A percentile compares a stretch with the other conserved stretches of the same genome.
Conservation (phyloP, 2,888 invertebrate species). For the Blastobasis lacticolella region DNA sequence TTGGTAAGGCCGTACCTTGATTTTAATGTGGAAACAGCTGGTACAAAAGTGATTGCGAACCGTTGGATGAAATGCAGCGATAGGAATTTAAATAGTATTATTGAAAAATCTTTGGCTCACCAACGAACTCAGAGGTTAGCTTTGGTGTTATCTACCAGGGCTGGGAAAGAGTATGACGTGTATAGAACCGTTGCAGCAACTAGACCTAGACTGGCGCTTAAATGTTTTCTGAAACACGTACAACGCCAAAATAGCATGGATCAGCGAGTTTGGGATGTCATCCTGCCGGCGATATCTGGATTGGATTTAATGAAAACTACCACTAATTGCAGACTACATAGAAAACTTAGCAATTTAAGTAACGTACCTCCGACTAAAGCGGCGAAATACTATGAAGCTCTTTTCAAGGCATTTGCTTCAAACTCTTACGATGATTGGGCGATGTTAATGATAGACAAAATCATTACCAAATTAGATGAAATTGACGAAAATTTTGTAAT, state of each 20-base stretch:
- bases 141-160: slow-evolving; percentile 27
- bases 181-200: slow-evolving; percentile 21
- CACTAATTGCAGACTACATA: slow-evolving; percentile 9
- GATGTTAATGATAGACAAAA: slow-evolving; percentile 19
- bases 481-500: slow-evolving; percentile 20
- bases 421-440: slow-evolving; percentile 16
- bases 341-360: slow-evolving; percentile 12
- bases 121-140: slow-evolving; percentile 30
- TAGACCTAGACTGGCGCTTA: slow-evolving; percentile 30
- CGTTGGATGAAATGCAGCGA: slow-evolving; percentile 25
- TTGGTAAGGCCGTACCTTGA: slow-evolving; percentile 29
- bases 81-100: slow-evolving; percentile 18
- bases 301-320: slow-evolving; percentile 17
- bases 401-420: slow-evolving; percentile 22
- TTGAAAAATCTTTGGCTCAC: slow-evolving; percentile 26
- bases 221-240: slow-evolving; percentile 25
- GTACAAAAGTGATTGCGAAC: slow-evolving; percentile 40
- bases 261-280: slow-evolving; percentile 30
- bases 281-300: slow-evolving; percentile 27
- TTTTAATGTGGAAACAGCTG: slow-evolving; percentile 25
- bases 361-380: slow-evolving; percentile 26
- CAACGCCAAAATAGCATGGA: slow-evolving; percentile 18
- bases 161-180: slow-evolving; percentile 16
- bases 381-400: slow-evolving; percentile 30
- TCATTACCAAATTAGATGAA: slow-evolving; percentile 25